These are phyloP conservation scores for Scaptodrosophila lebanonensis DNA, from an alignment of 1,140 invertebrate genomes.

Conservation along the genomic window DNA sequence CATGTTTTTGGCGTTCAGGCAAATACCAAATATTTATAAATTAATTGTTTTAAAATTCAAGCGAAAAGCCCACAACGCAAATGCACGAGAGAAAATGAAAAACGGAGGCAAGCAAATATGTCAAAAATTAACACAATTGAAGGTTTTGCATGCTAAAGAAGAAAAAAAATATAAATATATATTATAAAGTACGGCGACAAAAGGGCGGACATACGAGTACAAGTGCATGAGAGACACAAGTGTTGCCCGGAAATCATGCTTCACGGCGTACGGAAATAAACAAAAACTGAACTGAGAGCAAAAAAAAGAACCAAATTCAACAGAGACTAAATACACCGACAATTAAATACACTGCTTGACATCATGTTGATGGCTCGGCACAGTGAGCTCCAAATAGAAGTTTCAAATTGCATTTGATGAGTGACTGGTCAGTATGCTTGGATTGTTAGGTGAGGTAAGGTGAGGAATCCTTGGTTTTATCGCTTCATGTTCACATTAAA, in stretches of 20 bases:
- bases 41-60: conserved; percentile 53
- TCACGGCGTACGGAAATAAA: conserved; percentile 33
- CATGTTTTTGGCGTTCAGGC: conserved; percentile 32
- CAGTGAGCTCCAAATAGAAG: too few relatives aligned
- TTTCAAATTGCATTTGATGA: too few relatives aligned
- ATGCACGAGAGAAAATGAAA: conserved; percentile 24
- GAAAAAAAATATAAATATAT: conserved; percentile 13
- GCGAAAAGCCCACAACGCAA: conserved; percentile 6
- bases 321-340: background rate
- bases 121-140: conserved; percentile 53
- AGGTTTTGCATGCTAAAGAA: conserved; percentile 27
- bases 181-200: conserved; percentile 18
- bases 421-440: too few relatives aligned
- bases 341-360: too few relatives aligned
- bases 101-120: conserved; percentile 34
- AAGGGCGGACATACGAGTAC: conserved; percentile 23
- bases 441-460: too few relatives aligned
- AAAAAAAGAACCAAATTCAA: conserved; percentile 9
- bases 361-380: too few relatives aligned
- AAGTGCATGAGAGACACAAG: conserved; percentile 30
- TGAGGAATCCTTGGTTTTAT: too few relatives aligned
- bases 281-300: conserved; percentile 49
- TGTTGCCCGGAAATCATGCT: conserved; percentile 65
- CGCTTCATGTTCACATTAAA: too few relatives aligned
- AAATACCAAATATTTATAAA: conserved; percentile 46